Percentiles rank a stretch among this genome's conserved stretches.
Conservation (phyloP, 2,888 invertebrate species). For the Aspidiotus destructor region DNA sequence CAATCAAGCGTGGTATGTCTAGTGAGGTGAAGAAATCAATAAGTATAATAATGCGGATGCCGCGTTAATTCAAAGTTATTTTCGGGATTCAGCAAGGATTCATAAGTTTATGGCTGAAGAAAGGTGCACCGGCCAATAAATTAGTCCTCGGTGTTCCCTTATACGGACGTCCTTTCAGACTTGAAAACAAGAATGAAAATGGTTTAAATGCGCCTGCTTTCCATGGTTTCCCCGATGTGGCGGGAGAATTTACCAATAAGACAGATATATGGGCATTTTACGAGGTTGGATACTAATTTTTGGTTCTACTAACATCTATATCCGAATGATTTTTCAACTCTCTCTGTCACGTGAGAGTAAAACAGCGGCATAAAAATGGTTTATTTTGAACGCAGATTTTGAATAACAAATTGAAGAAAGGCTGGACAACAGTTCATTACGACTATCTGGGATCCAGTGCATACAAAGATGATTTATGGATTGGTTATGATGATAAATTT, state of each 20-base stretch:
- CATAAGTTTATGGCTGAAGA: background rate
- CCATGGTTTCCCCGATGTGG: background rate
- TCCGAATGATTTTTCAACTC: too few species aligned
- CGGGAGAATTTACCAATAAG: background rate
- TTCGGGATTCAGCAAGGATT: background rate
- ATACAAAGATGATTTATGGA: background rate
- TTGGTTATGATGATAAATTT: background rate
- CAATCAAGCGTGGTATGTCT: slow-evolving; percentile 57
- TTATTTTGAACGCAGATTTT: too few species aligned
- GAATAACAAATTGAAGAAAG: background rate
- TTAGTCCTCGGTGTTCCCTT: background rate
- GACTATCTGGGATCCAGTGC: background rate
- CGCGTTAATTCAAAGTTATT: background rate
- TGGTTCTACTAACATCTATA: too few species aligned
- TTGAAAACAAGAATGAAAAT: background rate
- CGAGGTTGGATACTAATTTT: background rate
- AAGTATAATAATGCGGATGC: too few species aligned
- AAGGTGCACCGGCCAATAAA: background rate
- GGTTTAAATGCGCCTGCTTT: background rate
- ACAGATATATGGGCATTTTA: background rate
- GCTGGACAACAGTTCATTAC: background rate
- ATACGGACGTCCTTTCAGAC: background rate
- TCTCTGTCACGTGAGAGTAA: too few species aligned
- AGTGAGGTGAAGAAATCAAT: too few species aligned
- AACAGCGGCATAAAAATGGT: too few species aligned